A percentile compares a stretch with the other conserved stretches of the same genome.
Conservation (phyloP, 1,140 invertebrate genomes). For the Papilio helenus region DNA sequence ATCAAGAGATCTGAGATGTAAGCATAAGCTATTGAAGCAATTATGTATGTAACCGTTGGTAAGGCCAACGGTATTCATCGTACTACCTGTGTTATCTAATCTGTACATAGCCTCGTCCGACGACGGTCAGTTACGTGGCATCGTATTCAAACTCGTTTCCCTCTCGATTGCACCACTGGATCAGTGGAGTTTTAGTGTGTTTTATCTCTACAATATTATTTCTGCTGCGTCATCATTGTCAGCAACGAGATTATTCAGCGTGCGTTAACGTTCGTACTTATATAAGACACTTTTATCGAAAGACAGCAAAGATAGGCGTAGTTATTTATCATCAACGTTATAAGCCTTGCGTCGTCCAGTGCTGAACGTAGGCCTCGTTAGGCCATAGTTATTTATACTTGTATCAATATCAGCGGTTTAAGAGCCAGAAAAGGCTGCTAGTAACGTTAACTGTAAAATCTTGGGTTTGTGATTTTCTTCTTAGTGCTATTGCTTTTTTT, state of each 20-base stretch:
- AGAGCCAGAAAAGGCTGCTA: background rate
- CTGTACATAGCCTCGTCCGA: background rate
- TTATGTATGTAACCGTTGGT: background rate
- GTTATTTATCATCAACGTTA: too few species aligned
- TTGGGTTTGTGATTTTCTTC: background rate
- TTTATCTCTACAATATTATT: background rate
- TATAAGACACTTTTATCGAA: background rate
- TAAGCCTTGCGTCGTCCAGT: too few species aligned
- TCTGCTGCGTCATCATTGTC: slow-evolving; percentile 13
- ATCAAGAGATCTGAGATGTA: background rate
- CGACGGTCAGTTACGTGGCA: slow-evolving; percentile 12
- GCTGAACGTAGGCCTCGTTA: too few species aligned
- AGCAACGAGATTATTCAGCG: background rate
- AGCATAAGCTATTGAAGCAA: background rate
- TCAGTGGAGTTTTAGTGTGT: background rate
- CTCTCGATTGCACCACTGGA: background rate
- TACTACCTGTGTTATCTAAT: slow-evolving; percentile 25
- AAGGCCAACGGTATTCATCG: background rate
- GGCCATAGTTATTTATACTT: background rate
- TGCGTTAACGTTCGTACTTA: background rate
- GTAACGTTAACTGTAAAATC: background rate
- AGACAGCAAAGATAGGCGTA: background rate
- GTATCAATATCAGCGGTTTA: background rate
- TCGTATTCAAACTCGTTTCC: slow-evolving; percentile 17
- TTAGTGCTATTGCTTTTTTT: background rate